Percentiles rank a stretch among this genome's conserved stretches.
Conservation (phyloP, 2,797 vertebrate species). For the Chelidonichthys spinosus region DNA sequence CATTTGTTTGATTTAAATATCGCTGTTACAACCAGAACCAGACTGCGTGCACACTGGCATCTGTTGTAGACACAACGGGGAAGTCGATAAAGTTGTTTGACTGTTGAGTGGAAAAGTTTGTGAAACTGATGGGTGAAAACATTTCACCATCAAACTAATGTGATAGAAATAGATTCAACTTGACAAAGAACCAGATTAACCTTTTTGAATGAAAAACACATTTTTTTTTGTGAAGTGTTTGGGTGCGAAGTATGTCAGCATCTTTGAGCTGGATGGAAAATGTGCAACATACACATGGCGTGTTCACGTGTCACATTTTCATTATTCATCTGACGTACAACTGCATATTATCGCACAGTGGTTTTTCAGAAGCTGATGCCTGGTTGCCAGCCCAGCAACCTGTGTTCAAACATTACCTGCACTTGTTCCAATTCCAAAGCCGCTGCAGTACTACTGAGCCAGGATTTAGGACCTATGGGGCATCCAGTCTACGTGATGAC, state of each 20-base stretch:
- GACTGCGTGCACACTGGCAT: background rate
- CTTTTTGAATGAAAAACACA: too few relatives aligned
- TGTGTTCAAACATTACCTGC: constrained; percentile 1
- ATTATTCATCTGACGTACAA: background rate
- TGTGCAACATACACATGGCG: background rate
- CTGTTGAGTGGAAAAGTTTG: too few relatives aligned
- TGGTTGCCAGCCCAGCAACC: background rate
- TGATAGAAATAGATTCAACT: too few relatives aligned
- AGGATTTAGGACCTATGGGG: constrained; percentile 11
- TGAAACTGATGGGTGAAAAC: too few relatives aligned
- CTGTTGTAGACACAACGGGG: too few relatives aligned
- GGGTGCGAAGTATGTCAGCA: too few relatives aligned
- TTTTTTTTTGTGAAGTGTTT: too few relatives aligned
- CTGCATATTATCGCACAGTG: background rate
- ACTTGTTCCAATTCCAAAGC: constrained; percentile 12
- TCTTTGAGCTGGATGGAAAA: background rate
- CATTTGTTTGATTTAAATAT: background rate
- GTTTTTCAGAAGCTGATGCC: background rate
- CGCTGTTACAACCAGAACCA: background rate
- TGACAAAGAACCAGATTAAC: too few relatives aligned
- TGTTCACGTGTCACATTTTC: background rate
- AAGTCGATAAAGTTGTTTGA: too few relatives aligned
- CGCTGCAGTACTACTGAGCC: background rate
- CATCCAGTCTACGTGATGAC: background rate
- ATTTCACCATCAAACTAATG: too few relatives aligned